Evolutionary conservation across 2,113 vertebrate species (phyloP).

Genomic region (Regulus satrapa): DNA sequence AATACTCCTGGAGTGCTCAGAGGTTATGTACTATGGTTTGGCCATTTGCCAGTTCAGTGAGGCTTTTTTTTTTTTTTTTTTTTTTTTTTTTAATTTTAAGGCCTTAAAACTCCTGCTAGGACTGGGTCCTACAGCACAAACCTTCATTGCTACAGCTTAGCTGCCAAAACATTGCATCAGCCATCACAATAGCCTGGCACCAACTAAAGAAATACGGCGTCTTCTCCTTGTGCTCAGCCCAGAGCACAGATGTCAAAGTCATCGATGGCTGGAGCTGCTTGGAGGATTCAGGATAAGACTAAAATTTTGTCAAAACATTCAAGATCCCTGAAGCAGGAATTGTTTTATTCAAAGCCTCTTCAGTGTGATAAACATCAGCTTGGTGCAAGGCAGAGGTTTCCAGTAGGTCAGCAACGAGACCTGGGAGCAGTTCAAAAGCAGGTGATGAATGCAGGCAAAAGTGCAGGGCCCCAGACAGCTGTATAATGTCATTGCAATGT

Average conservation of each 20-base stretch:
- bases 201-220: not conserved
- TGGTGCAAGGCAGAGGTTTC: not conserved
- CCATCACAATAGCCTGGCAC: not conserved
- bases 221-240: not conserved
- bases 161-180: constrained; percentile 33
- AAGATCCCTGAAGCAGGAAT: not conserved
- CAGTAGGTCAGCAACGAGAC: not conserved
- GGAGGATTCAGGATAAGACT: not conserved
- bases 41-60: not conserved
- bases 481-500: constrained; percentile 12
- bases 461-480: not conserved
- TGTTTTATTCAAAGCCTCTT: not conserved
- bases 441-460: constrained; percentile 23
- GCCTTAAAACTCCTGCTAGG: not conserved
- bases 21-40: constrained; percentile 14
- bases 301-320: not conserved
- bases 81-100: not conserved
- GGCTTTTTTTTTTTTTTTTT: not conserved
- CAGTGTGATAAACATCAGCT: not conserved
- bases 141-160: not conserved
- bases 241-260: constrained; percentile 3
- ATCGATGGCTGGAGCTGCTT: not conserved
- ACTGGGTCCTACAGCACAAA: not conserved
- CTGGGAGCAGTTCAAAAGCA: constrained; percentile 5
- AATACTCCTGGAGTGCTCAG: not conserved